These are phyloP conservation scores for Dufourea novaeangliae DNA, from an alignment of 1,140 invertebrate genomes.

Conservation along the genomic window DNA sequence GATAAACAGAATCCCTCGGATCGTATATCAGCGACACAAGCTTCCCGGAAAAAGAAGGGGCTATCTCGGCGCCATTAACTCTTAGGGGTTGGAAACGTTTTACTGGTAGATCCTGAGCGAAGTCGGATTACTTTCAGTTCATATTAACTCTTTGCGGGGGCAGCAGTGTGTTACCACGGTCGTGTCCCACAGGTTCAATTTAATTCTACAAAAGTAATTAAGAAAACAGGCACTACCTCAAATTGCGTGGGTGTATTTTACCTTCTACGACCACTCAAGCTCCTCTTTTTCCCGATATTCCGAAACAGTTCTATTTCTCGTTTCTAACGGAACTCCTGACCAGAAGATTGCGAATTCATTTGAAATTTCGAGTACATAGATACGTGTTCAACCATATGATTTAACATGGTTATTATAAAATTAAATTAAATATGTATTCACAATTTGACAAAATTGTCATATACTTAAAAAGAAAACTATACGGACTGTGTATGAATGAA, in stretches of 20 bases:
- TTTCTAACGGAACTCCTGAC: too few species aligned
- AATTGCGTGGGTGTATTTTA: constrained; percentile 30
- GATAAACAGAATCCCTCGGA: not conserved
- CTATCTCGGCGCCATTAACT: constrained; percentile 27
- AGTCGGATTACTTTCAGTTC: constrained; percentile 47
- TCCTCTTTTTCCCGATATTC: not conserved
- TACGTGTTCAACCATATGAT: too few species aligned
- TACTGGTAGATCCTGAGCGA: constrained; percentile 15
- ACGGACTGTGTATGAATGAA: too few species aligned
- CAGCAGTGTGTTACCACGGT: not conserved
- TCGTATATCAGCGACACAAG: constrained; percentile 15
- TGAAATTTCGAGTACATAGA: too few species aligned
- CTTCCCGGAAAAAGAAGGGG: constrained; percentile 17
- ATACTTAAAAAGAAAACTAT: too few species aligned
- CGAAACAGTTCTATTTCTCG: not conserved
- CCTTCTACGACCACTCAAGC: not conserved
- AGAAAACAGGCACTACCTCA: constrained; percentile 35
- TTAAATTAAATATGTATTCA: too few species aligned
- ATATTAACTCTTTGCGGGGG: constrained; percentile 29
- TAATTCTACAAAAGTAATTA: constrained; percentile 47
- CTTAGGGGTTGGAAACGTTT: constrained; percentile 26
- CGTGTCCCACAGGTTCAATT: constrained; percentile 25
- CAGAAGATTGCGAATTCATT: too few species aligned
- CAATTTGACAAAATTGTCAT: too few species aligned
- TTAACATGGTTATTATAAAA: too few species aligned